Evolutionary conservation across 2,113 vertebrate species (phyloP).

Genomic region (Corynorhinus townsendii): DNA sequence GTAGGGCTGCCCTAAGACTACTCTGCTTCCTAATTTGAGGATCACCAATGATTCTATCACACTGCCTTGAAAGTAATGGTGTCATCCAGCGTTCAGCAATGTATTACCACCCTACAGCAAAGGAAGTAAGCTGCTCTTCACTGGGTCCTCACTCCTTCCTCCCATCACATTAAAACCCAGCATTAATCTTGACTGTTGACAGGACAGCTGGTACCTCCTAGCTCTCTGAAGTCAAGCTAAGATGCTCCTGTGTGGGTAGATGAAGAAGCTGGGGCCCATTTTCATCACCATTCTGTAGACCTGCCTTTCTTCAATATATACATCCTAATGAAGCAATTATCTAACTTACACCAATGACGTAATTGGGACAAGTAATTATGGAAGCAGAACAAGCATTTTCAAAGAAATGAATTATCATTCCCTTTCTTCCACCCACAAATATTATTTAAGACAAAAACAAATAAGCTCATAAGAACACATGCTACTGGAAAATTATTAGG

Average conservation of each 20-base stretch:
- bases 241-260: neutral
- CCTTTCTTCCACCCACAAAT: slow-evolving; percentile 66
- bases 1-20: neutral
- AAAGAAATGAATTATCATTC: slow-evolving; percentile 66
- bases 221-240: slow-evolving; percentile 1
- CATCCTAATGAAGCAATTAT: slow-evolving; percentile 63
- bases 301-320: slow-evolving; percentile 34
- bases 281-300: neutral
- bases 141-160: neutral
- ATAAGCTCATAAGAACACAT: slow-evolving; percentile 55
- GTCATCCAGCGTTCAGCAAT: neutral
- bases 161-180: neutral
- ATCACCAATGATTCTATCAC: neutral
- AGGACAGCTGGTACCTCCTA: neutral
- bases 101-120: neutral
- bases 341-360: slow-evolving; percentile 71
- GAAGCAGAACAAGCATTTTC: slow-evolving; percentile 70
- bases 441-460: slow-evolving; percentile 69
- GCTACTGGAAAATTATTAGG: slow-evolving; percentile 52
- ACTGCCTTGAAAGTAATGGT: neutral
- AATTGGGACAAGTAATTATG: slow-evolving; percentile 73
- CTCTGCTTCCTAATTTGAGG: neutral
- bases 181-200: neutral
- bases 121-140: neutral
- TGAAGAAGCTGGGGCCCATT: neutral